Evolutionary conservation across 2,797 vertebrate genomes (phyloP).

Genomic region (Enteromius treurensis): DNA sequence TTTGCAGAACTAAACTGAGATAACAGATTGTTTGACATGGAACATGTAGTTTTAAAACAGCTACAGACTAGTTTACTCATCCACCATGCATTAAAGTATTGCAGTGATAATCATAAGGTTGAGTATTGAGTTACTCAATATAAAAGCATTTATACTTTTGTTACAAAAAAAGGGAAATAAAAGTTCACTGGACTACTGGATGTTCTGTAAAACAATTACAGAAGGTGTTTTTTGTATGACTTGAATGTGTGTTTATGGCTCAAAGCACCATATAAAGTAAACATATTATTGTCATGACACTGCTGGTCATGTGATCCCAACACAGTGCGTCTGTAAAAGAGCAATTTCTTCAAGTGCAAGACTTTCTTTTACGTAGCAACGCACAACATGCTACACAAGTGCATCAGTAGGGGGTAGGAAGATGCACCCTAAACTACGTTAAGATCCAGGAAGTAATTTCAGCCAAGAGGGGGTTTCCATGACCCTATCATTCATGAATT

Average conservation of each 20-base stretch:
- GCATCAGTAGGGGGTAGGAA: not conserved
- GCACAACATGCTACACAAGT: not conserved
- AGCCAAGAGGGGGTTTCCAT: slow-evolving; percentile 21
- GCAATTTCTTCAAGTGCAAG: not conserved
- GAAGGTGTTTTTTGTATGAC: not conserved
- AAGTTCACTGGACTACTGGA: too few species aligned
- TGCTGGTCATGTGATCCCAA: not conserved
- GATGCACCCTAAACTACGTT: slow-evolving; percentile 13
- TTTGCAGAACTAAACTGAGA: slow-evolving; percentile 40
- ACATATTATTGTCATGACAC: not conserved
- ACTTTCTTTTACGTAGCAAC: not conserved
- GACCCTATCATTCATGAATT: not conserved
- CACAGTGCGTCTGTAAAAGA: not conserved
- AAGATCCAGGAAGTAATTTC: slow-evolving; percentile 35
- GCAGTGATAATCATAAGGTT: not conserved
- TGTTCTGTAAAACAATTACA: not conserved
- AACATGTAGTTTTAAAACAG: slow-evolving; percentile 4
- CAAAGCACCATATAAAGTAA: not conserved
- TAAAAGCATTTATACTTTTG: not conserved
- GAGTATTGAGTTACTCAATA: not conserved
- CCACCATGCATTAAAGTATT: not conserved
- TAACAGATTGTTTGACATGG: slow-evolving; percentile 24
- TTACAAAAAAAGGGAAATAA: not conserved
- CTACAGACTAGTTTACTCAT: not conserved
- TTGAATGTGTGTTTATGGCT: not conserved